Percentiles rank a stretch among this genome's conserved stretches.
Conservation (phyloP, 2,888 invertebrate species). For the Pheosia gnoma region DNA sequence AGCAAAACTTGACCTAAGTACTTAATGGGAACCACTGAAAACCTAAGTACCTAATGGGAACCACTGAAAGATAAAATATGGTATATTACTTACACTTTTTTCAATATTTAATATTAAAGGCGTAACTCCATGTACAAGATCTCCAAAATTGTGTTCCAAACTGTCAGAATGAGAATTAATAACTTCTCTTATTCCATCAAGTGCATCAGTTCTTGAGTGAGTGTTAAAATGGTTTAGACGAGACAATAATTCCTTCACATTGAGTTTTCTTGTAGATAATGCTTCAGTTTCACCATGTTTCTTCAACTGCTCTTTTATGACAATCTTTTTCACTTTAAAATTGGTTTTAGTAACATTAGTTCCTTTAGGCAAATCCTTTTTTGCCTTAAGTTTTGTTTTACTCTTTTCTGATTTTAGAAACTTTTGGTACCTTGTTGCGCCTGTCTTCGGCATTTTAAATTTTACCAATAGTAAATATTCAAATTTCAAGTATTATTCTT, state of each 20-base stretch:
- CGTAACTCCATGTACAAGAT: constrained; percentile 87
- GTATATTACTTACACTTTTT: constrained; percentile 71
- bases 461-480: no score
- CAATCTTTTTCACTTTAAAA: constrained; percentile 95
- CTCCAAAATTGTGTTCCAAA: constrained; percentile 85
- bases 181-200: constrained; percentile 85
- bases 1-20: neutral
- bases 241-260: constrained; percentile 88
- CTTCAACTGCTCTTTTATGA: constrained; percentile 90
- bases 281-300: constrained; percentile 81
- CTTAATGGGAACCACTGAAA: no score
- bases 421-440: constrained; percentile 87
- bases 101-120: constrained; percentile 90
- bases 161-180: constrained; percentile 59
- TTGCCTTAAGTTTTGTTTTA: constrained; percentile 94
- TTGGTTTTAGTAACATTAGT: constrained; percentile 94
- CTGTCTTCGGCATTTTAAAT: constrained; percentile 69
- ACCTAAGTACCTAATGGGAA: no score
- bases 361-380: constrained; percentile 92
- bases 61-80: neutral
- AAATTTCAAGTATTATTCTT: no score
- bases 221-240: constrained; percentile 91
- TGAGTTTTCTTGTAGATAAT: constrained; percentile 87
- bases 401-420: constrained; percentile 92
- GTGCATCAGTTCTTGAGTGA: constrained; percentile 86